Percentiles rank a stretch among this genome's conserved stretches.
Evolutionary conservation across 2,113 vertebrate genomes (phyloP).

Genomic region (Catharus minimus): DNA sequence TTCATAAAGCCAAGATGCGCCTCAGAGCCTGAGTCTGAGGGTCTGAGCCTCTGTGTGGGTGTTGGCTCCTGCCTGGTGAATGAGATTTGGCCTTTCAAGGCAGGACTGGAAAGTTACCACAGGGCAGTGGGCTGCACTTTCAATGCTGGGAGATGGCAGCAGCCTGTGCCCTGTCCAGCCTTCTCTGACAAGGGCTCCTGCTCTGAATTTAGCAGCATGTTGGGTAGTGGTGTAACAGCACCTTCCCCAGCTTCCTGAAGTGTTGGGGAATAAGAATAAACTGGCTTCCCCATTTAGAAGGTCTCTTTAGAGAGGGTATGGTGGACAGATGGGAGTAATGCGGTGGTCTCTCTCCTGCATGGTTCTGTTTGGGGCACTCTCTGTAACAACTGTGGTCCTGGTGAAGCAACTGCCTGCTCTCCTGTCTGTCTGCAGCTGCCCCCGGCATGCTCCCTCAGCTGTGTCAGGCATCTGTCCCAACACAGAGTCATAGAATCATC

Average conservation of each 20-base stretch:
- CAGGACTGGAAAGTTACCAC: background rate
- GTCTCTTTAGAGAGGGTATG: background rate
- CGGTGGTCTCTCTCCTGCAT: background rate
- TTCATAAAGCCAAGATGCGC: background rate
- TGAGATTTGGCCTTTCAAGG: background rate
- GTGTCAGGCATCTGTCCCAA: rapidly evolving
- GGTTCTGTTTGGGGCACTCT: background rate
- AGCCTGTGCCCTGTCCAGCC: background rate
- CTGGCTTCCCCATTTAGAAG: background rate
- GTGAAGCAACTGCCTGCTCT: background rate
- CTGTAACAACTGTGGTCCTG: background rate
- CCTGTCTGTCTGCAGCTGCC: rapidly evolving
- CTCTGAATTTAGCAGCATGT: background rate
- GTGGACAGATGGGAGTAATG: background rate
- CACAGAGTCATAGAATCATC: background rate
- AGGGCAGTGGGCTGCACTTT: background rate
- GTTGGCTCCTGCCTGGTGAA: background rate
- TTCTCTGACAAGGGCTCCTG: too few relatives aligned
- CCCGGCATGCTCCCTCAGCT: background rate
- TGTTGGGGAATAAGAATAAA: background rate
- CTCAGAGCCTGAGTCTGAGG: background rate
- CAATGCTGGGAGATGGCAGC: background rate
- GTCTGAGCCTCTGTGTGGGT: background rate
- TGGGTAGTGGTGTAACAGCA: background rate
- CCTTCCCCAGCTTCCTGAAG: background rate